Evolutionary conservation across 2,113 vertebrate genomes (phyloP).

Genomic region (Phrynosoma platyrhinos): DNA sequence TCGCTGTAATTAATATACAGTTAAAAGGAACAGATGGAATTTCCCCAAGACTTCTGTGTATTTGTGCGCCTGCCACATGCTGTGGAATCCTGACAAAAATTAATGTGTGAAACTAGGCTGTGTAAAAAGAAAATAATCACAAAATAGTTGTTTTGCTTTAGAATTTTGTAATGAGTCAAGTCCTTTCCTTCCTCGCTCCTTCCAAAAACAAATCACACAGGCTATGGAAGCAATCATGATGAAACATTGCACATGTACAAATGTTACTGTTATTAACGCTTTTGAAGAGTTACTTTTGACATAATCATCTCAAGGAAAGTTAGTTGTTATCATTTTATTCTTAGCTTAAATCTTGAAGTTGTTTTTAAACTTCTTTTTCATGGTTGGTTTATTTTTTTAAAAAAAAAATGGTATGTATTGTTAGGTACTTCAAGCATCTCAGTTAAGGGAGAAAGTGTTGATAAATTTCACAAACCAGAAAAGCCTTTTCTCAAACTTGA

Average conservation of each 20-base stretch:
- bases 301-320: background rate
- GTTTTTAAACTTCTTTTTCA: background rate
- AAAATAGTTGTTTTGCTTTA: conserved; percentile 18
- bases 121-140: conserved; percentile 18
- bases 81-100: conserved; percentile 19
- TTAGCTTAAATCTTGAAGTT: background rate
- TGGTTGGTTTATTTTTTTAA: background rate
- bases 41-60: conserved; percentile 15
- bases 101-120: background rate
- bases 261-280: background rate
- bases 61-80: background rate
- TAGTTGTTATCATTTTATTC: background rate
- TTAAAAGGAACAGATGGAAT: conserved; percentile 22
- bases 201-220: background rate
- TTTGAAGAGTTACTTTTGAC: background rate
- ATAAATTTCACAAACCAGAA: background rate
- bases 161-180: background rate
- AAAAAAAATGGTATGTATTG: background rate
- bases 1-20: background rate
- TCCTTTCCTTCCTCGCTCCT: background rate
- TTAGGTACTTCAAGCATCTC: background rate
- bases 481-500: no score
- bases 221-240: background rate
- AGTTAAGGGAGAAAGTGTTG: background rate
- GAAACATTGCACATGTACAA: background rate